Percentiles rank a stretch among this genome's conserved stretches.
These are phyloP conservation scores for Petrocephalus sullivani DNA, from an alignment of 2,797 vertebrate species.

Conservation along the genomic window DNA sequence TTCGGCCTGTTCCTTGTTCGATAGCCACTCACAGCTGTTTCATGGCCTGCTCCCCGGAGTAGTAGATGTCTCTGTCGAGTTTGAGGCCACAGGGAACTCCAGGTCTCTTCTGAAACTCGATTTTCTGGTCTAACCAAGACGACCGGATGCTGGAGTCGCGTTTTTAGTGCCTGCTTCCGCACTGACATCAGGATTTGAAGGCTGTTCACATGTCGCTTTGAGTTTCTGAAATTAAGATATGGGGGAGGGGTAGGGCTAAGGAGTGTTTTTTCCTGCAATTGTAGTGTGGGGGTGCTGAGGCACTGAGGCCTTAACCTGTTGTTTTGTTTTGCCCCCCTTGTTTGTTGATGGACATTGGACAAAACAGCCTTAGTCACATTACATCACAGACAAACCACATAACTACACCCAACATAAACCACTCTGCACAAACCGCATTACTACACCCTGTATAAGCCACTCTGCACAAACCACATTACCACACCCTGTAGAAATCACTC, in stretches of 20 bases:
- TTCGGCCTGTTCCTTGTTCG: neutral
- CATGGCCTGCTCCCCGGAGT: neutral
- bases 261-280: neutral
- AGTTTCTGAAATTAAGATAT: neutral
- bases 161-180: neutral
- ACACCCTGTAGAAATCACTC: too few species aligned
- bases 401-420: neutral
- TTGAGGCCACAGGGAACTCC: neutral
- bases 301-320: neutral
- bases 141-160: neutral
- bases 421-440: neutral
- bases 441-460: neutral
- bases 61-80: neutral
- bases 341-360: neutral
- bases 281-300: neutral
- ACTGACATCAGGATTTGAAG: neutral
- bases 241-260: neutral
- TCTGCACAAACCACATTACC: neutral
- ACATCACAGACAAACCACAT: neutral
- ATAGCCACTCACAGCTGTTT: neutral
- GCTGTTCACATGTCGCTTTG: neutral
- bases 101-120: neutral
- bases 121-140: neutral
- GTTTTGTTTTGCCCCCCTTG: neutral
- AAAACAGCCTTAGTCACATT: neutral